Conservation (phyloP, 2,113 vertebrate genomes). For the Myocastor coypus region DNA sequence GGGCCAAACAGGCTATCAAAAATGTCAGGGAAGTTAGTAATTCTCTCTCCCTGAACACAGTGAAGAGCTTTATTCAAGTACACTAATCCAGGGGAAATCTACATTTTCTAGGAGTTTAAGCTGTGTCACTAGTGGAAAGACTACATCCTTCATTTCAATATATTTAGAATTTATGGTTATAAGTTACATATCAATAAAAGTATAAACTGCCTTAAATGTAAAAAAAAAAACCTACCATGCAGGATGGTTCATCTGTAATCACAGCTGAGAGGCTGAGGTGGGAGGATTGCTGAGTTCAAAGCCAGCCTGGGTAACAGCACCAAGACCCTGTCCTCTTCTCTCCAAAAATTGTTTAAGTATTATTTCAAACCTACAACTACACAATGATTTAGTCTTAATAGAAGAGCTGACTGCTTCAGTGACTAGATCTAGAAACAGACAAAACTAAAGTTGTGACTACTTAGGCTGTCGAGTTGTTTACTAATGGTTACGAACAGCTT, state of each 20-base stretch:
- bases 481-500: neutral
- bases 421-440: neutral
- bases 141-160: neutral
- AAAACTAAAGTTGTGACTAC: neutral
- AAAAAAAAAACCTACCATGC: neutral
- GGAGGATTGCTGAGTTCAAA: neutral
- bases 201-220: neutral
- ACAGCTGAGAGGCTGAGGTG: neutral
- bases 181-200: constrained; percentile 6
- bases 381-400: constrained; percentile 32
- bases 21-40: neutral
- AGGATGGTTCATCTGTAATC: neutral
- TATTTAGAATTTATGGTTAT: constrained; percentile 26
- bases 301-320: neutral
- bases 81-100: neutral
- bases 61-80: neutral
- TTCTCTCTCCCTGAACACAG: neutral
- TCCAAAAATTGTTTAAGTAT: neutral
- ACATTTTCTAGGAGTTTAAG: neutral
- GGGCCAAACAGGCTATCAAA: neutral
- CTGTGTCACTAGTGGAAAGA: constrained; percentile 10
- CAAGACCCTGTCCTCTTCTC: neutral
- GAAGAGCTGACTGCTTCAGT: neutral
- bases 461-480: neutral
- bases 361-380: neutral